phyloP scores from a whole-genome alignment of 2,797 vertebrate species.

The Erpetoichthys calabaricus region DNA sequence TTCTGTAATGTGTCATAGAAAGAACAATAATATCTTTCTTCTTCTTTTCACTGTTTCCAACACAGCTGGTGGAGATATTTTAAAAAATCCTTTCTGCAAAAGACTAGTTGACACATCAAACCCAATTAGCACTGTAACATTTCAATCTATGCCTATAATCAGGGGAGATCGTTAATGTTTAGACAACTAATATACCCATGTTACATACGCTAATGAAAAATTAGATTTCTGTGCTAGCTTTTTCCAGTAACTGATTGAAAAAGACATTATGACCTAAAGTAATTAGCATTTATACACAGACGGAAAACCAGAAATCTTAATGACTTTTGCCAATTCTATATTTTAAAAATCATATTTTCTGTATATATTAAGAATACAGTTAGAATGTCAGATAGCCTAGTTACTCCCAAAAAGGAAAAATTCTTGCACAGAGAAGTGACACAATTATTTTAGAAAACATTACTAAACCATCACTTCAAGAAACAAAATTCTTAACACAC shows the following conservation, averaged over 20 bases:
- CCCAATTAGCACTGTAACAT: slow-evolving; percentile 41
- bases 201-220: slow-evolving; percentile 8
- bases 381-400: too few relatives aligned
- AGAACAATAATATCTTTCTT: slow-evolving; percentile 29
- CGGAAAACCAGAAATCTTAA: too few relatives aligned
- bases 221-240: slow-evolving; percentile 1
- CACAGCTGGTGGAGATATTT: slow-evolving; percentile 22
- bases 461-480: too few relatives aligned
- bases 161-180: slow-evolving; percentile 11
- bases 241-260: neutral
- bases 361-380: too few relatives aligned
- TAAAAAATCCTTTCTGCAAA: slow-evolving; percentile 37
- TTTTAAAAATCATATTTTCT: too few relatives aligned
- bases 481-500: too few relatives aligned
- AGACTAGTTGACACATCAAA: slow-evolving; percentile 19
- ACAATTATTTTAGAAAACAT: too few relatives aligned
- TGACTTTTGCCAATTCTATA: too few relatives aligned
- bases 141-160: slow-evolving; percentile 35
- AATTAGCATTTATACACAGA: too few relatives aligned
- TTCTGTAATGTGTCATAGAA: slow-evolving; percentile 39
- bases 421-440: too few relatives aligned
- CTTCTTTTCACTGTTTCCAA: neutral
- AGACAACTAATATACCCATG: neutral
- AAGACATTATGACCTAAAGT: too few relatives aligned
- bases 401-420: too few relatives aligned